Percentiles rank a stretch among this genome's conserved stretches.
Conservation (phyloP, 2,888 invertebrate species). For the Agrotis exclamationis region DNA sequence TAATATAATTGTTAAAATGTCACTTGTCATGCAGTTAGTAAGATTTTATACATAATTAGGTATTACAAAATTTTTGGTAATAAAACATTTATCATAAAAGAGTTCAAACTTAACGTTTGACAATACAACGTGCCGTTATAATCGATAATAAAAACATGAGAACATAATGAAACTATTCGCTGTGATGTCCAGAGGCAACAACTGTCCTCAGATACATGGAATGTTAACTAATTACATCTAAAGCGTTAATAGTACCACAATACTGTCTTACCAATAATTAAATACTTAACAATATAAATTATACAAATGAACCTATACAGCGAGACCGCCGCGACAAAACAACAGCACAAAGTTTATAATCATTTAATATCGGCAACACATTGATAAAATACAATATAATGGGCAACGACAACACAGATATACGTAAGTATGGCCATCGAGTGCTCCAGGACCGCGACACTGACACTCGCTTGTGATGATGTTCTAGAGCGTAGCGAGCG, state of each 20-base stretch:
- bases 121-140: slow-evolving; percentile 58
- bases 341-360: slow-evolving; percentile 48
- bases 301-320: slow-evolving; percentile 74
- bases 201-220: slow-evolving; percentile 77
- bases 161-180: slow-evolving; percentile 65
- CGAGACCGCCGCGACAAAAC: slow-evolving; percentile 59
- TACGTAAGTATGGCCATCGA: slow-evolving; percentile 36
- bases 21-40: slow-evolving; percentile 88
- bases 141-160: slow-evolving; percentile 63
- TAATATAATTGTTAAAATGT: slow-evolving; percentile 76
- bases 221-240: slow-evolving; percentile 86
- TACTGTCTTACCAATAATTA: slow-evolving; percentile 83
- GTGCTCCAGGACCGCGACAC: slow-evolving; percentile 8
- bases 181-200: slow-evolving; percentile 72
- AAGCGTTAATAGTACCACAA: slow-evolving; percentile 86
- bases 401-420: slow-evolving; percentile 74
- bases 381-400: slow-evolving; percentile 73
- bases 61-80: slow-evolving; percentile 79
- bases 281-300: slow-evolving; percentile 81
- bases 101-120: slow-evolving; percentile 75
- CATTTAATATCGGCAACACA: slow-evolving; percentile 73
- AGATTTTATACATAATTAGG: slow-evolving; percentile 73
- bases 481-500: slow-evolving; percentile 24
- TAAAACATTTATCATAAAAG: slow-evolving; percentile 71
- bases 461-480: slow-evolving; percentile 50